Conservation (phyloP, 2,888 invertebrate species). For the Agrochola circellaris region DNA sequence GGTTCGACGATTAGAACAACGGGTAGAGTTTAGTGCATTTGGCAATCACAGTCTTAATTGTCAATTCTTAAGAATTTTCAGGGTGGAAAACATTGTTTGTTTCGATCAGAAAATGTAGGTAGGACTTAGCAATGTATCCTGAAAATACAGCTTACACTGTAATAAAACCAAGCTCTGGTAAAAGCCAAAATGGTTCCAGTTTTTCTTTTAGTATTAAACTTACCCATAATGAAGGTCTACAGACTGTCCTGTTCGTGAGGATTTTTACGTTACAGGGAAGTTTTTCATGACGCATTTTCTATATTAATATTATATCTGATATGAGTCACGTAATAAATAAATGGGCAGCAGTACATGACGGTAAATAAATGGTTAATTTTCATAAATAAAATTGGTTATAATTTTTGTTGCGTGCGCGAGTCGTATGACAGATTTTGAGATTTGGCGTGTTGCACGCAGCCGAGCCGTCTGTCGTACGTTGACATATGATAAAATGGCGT, state of each 20-base stretch:
- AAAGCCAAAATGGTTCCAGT: not conserved
- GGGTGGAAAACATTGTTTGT: not conserved
- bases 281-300: conserved; percentile 42
- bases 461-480: conserved; percentile 69
- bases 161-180: not conserved
- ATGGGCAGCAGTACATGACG: conserved; percentile 50
- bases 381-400: conserved; percentile 71
- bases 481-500: conserved; percentile 69
- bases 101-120: not conserved
- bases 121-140: not conserved
- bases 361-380: conserved; percentile 64
- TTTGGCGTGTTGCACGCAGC: conserved; percentile 86
- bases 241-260: conserved; percentile 11
- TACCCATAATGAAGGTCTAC: conserved; percentile 2
- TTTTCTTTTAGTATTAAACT: conserved; percentile 5
- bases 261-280: not conserved
- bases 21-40: not conserved
- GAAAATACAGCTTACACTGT: not conserved
- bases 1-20: not conserved
- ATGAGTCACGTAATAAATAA: conserved; percentile 52
- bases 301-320: conserved; percentile 39
- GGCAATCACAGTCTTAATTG: not conserved
- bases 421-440: conserved; percentile 73
- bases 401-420: conserved; percentile 79
- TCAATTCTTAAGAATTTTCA: not conserved